Evolutionary conservation across 1,140 invertebrate species (phyloP), one percentile per base, ranked within the genome.

Genomic region (Elysia chlorotica): DNA sequence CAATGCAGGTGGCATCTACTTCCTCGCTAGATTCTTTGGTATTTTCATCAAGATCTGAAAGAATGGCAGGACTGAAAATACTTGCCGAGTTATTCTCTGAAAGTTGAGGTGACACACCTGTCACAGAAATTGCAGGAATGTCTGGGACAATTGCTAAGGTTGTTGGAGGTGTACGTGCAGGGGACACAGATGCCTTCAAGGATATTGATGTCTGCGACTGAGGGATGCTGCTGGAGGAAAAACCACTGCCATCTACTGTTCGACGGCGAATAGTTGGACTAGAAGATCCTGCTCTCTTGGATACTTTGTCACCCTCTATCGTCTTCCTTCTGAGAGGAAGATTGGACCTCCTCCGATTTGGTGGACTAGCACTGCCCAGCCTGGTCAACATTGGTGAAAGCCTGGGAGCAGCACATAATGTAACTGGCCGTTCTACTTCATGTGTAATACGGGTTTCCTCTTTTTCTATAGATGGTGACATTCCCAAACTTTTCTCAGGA

Each of bases 231-330:
- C 31, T 25, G n/a, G 67, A 59, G 25, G 66, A 33, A 30, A 53
- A 57, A 0, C 21, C 25, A 38, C 69, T 56, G 17, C 69, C 69
- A 23, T 71, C 69, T 21, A 41, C 35, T 33, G 69, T 71, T 19
- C 69, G 33, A 23, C 69, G 31, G 4, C 69, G 69, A 23, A 71
- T 71, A 6, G 69, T 71, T 25, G 69, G 69, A 63, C 69, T 71
- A 31, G 69, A 71, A 2, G 69, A 71, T 19, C 59, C 59, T 17
- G 37, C 69, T 63, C 69, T 71, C 53, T 63, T 71, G 36, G 56
- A 2, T 14, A 71, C 69, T 4, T 31, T 63, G 23, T 71, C 69
- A n/a, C 57, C 69, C 38, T 71, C 69, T 33, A 71, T 71, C n/a
- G 69, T 71, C 30, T 38, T 71, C 38, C 69, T 61, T 33, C 69